Evolutionary conservation across 1,140 invertebrate genomes (phyloP), one percentile per base, ranked within the genome.

Genomic region (Sycobia sp.): DNA sequence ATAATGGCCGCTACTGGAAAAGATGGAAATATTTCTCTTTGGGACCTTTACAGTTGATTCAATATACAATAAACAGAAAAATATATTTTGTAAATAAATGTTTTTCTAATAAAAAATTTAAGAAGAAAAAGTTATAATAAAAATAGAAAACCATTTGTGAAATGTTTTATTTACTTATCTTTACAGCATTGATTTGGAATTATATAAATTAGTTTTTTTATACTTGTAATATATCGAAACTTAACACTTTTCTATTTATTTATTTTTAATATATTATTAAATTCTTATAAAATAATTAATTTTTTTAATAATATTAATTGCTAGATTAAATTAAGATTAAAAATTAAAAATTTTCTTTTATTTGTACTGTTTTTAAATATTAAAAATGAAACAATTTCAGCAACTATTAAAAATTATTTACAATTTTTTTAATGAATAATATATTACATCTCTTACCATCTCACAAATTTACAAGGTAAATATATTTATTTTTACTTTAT

Each of bases 1-100:
- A 54, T 91, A n/a, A 89, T 91, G 86, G 90, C 89, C 36, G 87
- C 86, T 3, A 84, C 84, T 51, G 87, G 88, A 50, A 85, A 87
- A 62, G 89, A 91, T 78, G 86, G 87, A 67, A 85, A 84, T 67
- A 87, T 92, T 67, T 88, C 89, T 11, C 81, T 92, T 50, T 92
- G 90, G 90, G 85, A 90, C 83, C 83, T 91, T 64, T 91, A 90
- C 69, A 89, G 86, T 74, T 83, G 69, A 77, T 67, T 68, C n/a
- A 57, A 51, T 16, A 57, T 14, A 55, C 36, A 69, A 59, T 55
- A 10, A 57, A 58, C 41, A 60, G 39, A 63, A 65, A 16, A 57
- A 36, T 25, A 64, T 58, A 59, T 59, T 58, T 54, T 65, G 22
- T 46, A 56, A 32, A 64, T 46, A 3, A 53, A 46, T 59, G 22